Evolutionary conservation across 2,888 invertebrate genomes (phyloP).

Genomic region (Rhogogaster chlorosoma): DNA sequence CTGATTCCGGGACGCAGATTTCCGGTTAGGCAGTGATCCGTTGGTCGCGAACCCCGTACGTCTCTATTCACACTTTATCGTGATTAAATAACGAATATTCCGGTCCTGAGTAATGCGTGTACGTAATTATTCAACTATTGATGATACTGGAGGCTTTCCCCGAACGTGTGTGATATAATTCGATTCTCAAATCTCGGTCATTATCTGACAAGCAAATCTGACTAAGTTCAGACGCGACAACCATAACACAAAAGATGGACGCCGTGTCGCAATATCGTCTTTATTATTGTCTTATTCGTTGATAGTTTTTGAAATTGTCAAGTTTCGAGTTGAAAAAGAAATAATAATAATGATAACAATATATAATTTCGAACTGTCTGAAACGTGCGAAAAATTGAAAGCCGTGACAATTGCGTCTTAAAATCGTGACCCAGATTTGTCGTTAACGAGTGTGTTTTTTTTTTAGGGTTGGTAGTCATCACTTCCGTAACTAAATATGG

Average conservation of each 20-base stretch:
- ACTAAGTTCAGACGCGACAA: neutral
- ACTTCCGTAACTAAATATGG: neutral
- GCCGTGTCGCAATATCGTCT: neutral
- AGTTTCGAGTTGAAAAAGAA: neutral
- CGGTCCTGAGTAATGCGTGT: neutral
- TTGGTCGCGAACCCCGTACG: neutral
- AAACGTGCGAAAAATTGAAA: neutral
- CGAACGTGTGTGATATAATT: neutral
- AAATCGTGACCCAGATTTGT: neutral
- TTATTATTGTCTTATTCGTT: neutral
- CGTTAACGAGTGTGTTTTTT: too few species aligned
- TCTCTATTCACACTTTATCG: neutral
- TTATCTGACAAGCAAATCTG: neutral
- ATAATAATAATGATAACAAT: neutral
- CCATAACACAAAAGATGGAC: neutral
- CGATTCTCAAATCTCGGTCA: neutral
- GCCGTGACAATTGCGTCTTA: neutral
- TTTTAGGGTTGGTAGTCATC: neutral
- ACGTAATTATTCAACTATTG: neutral
- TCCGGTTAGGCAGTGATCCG: neutral
- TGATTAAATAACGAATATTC: neutral
- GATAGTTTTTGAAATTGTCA: neutral
- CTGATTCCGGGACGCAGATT: neutral
- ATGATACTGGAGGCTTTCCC: neutral
- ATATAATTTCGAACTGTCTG: neutral